phyloP scores from a whole-genome alignment of 2,888 invertebrate genomes.

The Diplazon laetatorius region DNA sequence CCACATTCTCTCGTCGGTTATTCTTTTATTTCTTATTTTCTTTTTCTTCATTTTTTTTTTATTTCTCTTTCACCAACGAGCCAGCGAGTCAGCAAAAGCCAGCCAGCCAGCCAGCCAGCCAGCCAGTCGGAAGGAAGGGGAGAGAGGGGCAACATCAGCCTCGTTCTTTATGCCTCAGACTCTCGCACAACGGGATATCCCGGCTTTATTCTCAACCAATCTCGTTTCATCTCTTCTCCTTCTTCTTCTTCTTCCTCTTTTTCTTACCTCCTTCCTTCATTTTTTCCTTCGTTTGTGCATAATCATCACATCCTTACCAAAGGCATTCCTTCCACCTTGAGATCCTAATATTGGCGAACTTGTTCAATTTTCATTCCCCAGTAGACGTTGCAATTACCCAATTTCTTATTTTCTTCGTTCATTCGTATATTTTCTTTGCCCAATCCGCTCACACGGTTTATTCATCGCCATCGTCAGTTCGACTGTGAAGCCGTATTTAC shows the following conservation, averaged over 20 bases:
- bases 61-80: slow-evolving; percentile 21
- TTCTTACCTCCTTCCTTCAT: slow-evolving; percentile 20
- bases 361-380: slow-evolving; percentile 4
- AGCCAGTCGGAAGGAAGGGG: too few species aligned
- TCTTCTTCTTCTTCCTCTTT: slow-evolving; percentile 7
- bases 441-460: background rate
- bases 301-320: background rate
- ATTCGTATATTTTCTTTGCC: too few species aligned
- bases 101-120: background rate
- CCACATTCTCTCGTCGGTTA: slow-evolving; percentile 27
- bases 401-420: background rate
- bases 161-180: slow-evolving; percentile 60
- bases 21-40: background rate
- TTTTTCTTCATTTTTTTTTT: slow-evolving; percentile 36
- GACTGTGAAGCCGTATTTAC: too few species aligned
- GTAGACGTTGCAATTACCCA: slow-evolving; percentile 8
- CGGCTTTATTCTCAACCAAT: slow-evolving; percentile 60
- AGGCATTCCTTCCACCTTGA: slow-evolving; percentile 13
- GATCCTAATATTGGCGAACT: slow-evolving; percentile 7
- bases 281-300: slow-evolving; percentile 15
- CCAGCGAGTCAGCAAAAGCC: background rate
- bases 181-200: slow-evolving; percentile 63
- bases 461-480: too few species aligned
- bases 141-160: slow-evolving; percentile 45
- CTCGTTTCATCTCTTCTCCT: slow-evolving; percentile 42